Conservation (phyloP, 2,113 vertebrate genomes). For the Erythrocebus patas region DNA sequence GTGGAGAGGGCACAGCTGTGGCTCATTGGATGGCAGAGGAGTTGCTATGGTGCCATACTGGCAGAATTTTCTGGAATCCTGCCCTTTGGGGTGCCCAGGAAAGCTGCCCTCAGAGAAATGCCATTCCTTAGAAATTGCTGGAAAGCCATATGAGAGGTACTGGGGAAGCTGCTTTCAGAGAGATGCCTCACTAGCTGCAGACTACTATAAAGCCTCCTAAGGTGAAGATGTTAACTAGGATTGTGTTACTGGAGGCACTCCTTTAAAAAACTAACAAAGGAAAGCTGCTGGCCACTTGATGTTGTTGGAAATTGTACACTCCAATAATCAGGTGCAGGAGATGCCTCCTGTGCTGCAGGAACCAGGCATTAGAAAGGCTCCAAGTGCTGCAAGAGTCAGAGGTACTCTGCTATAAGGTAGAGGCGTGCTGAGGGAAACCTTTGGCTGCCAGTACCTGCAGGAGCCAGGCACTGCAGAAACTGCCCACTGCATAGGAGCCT, state of each 20-base stretch:
- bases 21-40: not conserved
- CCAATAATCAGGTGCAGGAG: not conserved
- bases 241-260: not conserved
- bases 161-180: not conserved
- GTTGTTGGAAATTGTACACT: not conserved
- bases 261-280: too few species aligned
- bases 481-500: not conserved
- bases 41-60: not conserved
- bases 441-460: not conserved
- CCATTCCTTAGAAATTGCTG: not conserved
- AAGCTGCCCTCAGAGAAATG: not conserved
- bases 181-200: not conserved
- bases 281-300: not conserved
- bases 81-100: not conserved
- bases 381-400: not conserved
- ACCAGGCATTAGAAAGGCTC: not conserved
- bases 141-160: not conserved
- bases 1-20: not conserved
- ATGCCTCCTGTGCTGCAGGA: not conserved
- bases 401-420: not conserved
- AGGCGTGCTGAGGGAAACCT: not conserved
- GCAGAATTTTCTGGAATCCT: not conserved
- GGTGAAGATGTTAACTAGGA: not conserved
- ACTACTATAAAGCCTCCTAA: not conserved
- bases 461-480: not conserved